phyloP scores from a whole-genome alignment of 2,888 invertebrate species.

The Theodoxus fluviatilis region DNA sequence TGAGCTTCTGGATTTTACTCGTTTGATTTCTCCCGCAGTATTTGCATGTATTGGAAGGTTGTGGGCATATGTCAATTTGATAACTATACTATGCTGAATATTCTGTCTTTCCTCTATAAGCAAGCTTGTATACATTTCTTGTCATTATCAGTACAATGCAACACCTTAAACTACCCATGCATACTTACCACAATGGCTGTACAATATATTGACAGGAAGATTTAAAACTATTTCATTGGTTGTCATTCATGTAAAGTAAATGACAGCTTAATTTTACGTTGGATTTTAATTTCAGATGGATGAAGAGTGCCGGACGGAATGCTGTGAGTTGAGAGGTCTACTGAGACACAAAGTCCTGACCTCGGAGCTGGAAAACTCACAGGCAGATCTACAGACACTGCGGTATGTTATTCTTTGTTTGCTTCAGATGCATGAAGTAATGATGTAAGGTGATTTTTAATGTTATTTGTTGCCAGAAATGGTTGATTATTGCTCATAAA shows the following conservation, averaged over 20 bases:
- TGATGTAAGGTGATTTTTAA: not conserved
- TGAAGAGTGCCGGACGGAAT: constrained; percentile 29
- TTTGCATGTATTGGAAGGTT: too few relatives aligned
- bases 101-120: too few relatives aligned
- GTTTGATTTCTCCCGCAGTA: too few relatives aligned
- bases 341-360: constrained; percentile 41
- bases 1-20: too few relatives aligned
- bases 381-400: constrained; percentile 60
- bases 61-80: too few relatives aligned
- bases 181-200: too few relatives aligned
- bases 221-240: not conserved
- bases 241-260: not conserved
- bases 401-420: constrained; percentile 38
- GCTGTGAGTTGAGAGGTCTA: constrained; percentile 39
- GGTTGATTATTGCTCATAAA: too few relatives aligned
- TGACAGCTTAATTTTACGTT: not conserved
- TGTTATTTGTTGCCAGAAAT: constrained; percentile 4
- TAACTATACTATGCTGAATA: too few relatives aligned
- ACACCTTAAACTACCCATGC: too few relatives aligned
- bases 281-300: constrained; percentile 31
- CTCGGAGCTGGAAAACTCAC: constrained; percentile 52
- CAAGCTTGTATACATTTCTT: too few relatives aligned
- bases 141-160: too few relatives aligned
- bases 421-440: not conserved
- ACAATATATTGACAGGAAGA: too few relatives aligned